Evolutionary conservation across 2,888 invertebrate species (phyloP), one percentile per base, ranked within the genome.

Genomic region (Elaeidobius kamerunicus): DNA sequence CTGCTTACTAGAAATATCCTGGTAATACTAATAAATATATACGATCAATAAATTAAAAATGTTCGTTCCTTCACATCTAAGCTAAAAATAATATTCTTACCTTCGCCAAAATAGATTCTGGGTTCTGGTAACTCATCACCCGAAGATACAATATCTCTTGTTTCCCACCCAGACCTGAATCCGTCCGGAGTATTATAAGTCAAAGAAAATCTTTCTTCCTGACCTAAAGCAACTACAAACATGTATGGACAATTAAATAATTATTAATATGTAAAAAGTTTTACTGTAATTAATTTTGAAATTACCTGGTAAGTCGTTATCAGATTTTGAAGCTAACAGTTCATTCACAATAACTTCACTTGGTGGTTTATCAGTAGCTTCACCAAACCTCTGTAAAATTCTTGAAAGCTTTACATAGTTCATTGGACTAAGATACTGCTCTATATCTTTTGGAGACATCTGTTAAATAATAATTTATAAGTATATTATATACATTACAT

Each of bases 91-190:
- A 35, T 6, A 16, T 62, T 20, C 19, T 18, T 38, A 28, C 76
- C 77, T 64, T 80, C 80, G 52, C 79, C 79, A 41, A 74, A 73
- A 62, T 82, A 81, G 60, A 81, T 77, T 47, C 81, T 73, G 12
- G 75, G 76, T 66, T 83, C 81, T 5, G 78, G 75, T 34, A 67
- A 66, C 48, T 65, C 66, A 32, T 63, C 65, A 49, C 43, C 43
- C 15, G 11, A 12, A 2, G 35, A 12, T 12, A 20, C 9, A 19
- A 27, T 17, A 56, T 75, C 74, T 27, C 66, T 67, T 1, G 70
- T 67, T 57, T 76, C 75, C 66, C 71, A 71, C 9, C 75, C 76
- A 4, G 68, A 65, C 30, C 76, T 64, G 60, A 77, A 76, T 12
- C 68, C 63, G 46, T 76, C 74, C 0, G 76, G 76, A 3, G 75